Evolutionary conservation across 2,797 vertebrate genomes (phyloP).

Genomic region (Hypotaenidia philippensis): DNA sequence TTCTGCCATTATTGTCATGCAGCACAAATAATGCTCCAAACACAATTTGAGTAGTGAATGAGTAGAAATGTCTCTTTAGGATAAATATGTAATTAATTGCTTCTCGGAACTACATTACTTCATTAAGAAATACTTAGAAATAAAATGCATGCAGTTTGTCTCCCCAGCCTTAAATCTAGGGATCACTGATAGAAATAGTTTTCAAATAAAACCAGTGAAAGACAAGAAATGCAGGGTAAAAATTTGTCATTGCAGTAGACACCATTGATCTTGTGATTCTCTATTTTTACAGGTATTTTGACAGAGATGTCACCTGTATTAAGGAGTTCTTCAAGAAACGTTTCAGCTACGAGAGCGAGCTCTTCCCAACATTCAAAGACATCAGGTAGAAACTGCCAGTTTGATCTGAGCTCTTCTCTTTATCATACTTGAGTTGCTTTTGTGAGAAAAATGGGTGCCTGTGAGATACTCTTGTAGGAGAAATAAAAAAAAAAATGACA

Average conservation of each 20-base stretch:
- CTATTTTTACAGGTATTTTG: conserved; percentile 90
- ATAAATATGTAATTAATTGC: not conserved
- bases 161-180: not conserved
- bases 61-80: not conserved
- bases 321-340: conserved; percentile 92
- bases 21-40: not conserved
- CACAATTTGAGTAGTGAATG: not conserved
- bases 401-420: not conserved
- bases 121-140: not conserved
- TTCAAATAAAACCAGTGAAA: not conserved
- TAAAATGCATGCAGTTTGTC: not conserved
- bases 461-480: not conserved
- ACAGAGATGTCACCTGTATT: conserved; percentile 96
- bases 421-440: not conserved
- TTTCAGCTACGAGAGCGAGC: conserved; percentile 93
- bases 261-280: not conserved
- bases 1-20: not conserved
- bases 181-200: not conserved
- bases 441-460: not conserved
- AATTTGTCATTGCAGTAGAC: not conserved
- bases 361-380: conserved; percentile 92
- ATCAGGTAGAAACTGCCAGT: conserved; percentile 84
- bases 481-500: not conserved
- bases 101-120: not conserved
- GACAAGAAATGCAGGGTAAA: not conserved